phyloP scores from a whole-genome alignment of 2,113 vertebrate species.

The Solea senegalensis region DNA sequence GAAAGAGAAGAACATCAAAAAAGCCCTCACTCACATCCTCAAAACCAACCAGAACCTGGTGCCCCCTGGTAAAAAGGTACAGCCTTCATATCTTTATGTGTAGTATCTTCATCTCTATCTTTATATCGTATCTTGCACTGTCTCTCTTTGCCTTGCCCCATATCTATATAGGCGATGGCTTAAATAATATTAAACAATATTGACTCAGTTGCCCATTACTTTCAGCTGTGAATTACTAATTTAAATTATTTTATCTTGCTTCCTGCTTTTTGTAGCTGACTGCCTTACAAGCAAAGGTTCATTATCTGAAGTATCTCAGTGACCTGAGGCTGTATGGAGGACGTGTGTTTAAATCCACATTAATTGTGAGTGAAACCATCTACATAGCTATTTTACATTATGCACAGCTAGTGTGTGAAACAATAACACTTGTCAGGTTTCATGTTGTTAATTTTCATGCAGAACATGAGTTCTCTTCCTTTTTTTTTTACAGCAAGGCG shows the following conservation, averaged over 20 bases:
- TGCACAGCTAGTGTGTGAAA: not conserved
- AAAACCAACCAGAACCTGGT: conserved; percentile 99
- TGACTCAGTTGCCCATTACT: not conserved
- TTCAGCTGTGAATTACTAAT: not conserved
- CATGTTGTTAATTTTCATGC: not conserved
- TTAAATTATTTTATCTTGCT: conserved; percentile 11
- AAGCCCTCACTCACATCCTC: conserved; percentile 97
- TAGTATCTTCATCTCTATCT: not conserved
- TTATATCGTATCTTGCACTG: too few relatives aligned
- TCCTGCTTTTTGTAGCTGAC: conserved; percentile 84
- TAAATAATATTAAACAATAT: not conserved
- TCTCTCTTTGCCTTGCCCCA: not conserved
- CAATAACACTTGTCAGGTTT: not conserved
- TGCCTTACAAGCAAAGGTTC: conserved; percentile 97
- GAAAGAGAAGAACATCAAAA: conserved; percentile 99
- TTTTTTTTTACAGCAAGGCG: conserved; percentile 87
- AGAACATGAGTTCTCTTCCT: not conserved
- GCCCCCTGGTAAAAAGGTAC: conserved; percentile 97
- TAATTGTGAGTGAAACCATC: conserved; percentile 85
- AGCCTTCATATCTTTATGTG: not conserved
- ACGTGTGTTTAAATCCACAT: conserved; percentile 93
- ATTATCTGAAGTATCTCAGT: conserved; percentile 98
- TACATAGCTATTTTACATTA: not conserved
- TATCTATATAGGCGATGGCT: conserved; percentile 6
- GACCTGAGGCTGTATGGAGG: conserved; percentile 96